Evolutionary conservation across 2,113 vertebrate species (phyloP).

Genomic region (Bos javanicus): DNA sequence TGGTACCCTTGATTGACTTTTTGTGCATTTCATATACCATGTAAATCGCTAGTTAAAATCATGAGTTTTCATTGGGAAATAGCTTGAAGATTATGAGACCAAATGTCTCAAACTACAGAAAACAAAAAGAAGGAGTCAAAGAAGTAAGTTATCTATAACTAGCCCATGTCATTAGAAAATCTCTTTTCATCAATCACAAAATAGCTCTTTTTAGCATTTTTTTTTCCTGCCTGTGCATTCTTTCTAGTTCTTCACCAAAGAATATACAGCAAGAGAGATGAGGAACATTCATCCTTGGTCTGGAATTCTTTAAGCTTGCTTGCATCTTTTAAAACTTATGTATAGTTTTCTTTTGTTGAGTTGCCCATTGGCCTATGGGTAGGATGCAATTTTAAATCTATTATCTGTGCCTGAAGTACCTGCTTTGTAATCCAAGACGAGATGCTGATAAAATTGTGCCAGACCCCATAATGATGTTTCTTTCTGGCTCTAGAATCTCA

Average conservation of each 20-base stretch:
- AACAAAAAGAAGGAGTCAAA: background rate
- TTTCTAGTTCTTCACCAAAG: background rate
- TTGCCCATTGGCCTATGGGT: background rate
- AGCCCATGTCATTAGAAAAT: background rate
- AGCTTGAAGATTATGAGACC: background rate
- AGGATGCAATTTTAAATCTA: conserved; percentile 6
- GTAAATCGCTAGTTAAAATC: conserved; percentile 4
- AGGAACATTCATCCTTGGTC: background rate
- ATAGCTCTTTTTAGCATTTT: background rate
- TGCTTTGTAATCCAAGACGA: conserved; percentile 44
- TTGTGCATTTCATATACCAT: background rate
- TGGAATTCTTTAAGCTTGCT: conserved; percentile 32
- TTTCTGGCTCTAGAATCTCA: background rate
- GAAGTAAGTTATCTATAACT: background rate
- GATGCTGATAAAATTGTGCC: background rate
- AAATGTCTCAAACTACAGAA: background rate
- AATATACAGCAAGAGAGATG: background rate
- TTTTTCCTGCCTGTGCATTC: background rate
- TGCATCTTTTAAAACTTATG: background rate
- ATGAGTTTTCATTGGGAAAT: background rate
- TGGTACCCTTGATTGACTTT: background rate
- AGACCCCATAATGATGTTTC: background rate
- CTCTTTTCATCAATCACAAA: background rate
- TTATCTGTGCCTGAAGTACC: conserved; percentile 1
- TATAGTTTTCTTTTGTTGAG: conserved; percentile 39